Conservation (phyloP, 1,140 invertebrate species). For the Bombus cullumanus region DNA sequence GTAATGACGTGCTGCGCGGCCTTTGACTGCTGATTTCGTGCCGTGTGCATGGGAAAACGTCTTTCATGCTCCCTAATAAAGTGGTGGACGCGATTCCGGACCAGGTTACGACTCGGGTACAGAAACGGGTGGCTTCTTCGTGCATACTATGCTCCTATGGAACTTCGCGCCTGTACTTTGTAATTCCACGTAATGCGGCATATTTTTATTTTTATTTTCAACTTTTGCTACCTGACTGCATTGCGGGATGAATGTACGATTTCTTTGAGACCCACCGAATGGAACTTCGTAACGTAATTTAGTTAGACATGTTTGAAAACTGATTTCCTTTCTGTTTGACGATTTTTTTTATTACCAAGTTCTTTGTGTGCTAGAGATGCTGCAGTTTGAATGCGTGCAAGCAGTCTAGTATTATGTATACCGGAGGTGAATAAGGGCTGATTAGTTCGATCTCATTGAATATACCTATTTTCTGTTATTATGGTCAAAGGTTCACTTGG, state of each 20-base stretch:
- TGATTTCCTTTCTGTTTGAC: not conserved
- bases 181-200: not conserved
- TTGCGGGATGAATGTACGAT: not conserved
- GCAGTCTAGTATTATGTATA: not conserved
- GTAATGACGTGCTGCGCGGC: conserved; percentile 7
- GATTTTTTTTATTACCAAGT: not conserved
- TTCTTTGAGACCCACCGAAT: not conserved
- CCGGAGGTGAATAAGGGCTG: not conserved
- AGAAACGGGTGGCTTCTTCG: not conserved
- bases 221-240: not conserved
- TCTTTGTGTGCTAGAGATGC: too few species aligned
- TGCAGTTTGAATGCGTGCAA: too few species aligned
- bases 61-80: conserved; percentile 31
- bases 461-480: not conserved
- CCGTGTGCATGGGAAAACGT: not conserved
- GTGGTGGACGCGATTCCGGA: not conserved
- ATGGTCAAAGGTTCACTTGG: not conserved
- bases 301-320: not conserved
- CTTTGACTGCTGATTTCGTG: conserved; percentile 34
- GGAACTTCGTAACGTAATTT: not conserved
- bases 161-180: not conserved
- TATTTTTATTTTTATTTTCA: not conserved
- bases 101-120: too few species aligned
- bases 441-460: not conserved
- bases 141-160: not conserved